Base-by-base conservation (phyloP, 1,140 invertebrate genomes). In the Araneus ventricosus region DNA sequence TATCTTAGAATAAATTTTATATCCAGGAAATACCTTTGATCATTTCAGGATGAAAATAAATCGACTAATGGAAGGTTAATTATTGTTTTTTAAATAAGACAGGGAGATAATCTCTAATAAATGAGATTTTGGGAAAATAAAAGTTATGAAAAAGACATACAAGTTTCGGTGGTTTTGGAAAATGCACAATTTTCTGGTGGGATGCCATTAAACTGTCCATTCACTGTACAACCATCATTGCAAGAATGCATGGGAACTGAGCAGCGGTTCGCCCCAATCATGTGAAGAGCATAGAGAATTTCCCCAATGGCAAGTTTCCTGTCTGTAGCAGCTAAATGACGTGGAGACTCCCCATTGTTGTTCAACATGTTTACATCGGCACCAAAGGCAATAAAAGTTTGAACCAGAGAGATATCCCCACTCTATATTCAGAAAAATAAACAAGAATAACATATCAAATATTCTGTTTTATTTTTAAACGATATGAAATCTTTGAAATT, bases 361-460 rank as follows among this genome's bases (percentile, higher is more conserved):
- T 99, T 99, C 94, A 95, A 88, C 14, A 95, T 88, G 95, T 99
- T 97, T 2, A 99, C 96, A 95, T 99, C 97, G 8, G 98, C 98
- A 5, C 98, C 98, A 95, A 99, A 99, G 1, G 98, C 97, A 63
- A 99, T 96, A 17, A 99, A 95, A 17, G 97, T 97, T 95, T 96
- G 95, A 22, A 96, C 95, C 39, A 96, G 94, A 41, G 94, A 90
- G 6, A 94, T 39, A 70, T 95, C 94, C 27, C 94, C 93, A 75
- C 52, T 89, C 90, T 90, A 27, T 2, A 89, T 90, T n/a, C 10
- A 88, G 24, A 59, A 39, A 86, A 94, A 27, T 22, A n/a, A 87
- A 34, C 75, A 34, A 6, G 10, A 79, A 24, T 30, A 20, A 8
- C 14, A 8, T 0, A 45, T 45, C 41, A 45, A 45, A 45, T 0